Conservation (phyloP, 1,140 invertebrate genomes). For the Pomacea maculata region DNA sequence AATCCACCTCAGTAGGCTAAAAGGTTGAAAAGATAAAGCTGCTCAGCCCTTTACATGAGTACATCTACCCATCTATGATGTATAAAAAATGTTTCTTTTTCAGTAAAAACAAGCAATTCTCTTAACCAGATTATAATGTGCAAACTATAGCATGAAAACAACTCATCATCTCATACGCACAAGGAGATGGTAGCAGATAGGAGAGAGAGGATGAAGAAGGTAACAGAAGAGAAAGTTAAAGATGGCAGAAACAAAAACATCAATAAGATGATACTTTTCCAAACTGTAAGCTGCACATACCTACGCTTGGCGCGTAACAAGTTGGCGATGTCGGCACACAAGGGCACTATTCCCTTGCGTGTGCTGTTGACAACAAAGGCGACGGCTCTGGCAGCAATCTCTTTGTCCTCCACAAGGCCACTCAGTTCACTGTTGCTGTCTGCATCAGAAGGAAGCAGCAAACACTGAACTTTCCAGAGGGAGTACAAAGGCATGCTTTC, state of each 20-base stretch:
- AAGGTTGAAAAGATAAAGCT: too few species aligned
- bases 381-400: slow-evolving; percentile 64
- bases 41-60: too few species aligned
- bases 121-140: too few species aligned
- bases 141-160: too few species aligned
- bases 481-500: background rate
- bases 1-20: too few species aligned
- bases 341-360: slow-evolving; percentile 64
- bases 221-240: background rate
- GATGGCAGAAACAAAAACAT: background rate
- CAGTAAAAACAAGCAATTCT: too few species aligned
- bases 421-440: slow-evolving; percentile 52
- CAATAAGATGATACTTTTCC: too few species aligned
- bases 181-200: background rate
- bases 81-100: too few species aligned
- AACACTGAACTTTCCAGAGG: background rate
- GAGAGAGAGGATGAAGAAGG: background rate
- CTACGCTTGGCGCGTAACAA: slow-evolving; percentile 57
- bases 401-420: slow-evolving; percentile 61
- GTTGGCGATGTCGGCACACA: slow-evolving; percentile 64
- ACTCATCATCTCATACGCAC: background rate
- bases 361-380: slow-evolving; percentile 65
- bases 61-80: too few species aligned
- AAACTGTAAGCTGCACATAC: slow-evolving; percentile 29
- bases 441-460: slow-evolving; percentile 25